Evolutionary conservation across 1,140 invertebrate species (phyloP).

Genomic region (honey bee (Apis mellifera)): DNA sequence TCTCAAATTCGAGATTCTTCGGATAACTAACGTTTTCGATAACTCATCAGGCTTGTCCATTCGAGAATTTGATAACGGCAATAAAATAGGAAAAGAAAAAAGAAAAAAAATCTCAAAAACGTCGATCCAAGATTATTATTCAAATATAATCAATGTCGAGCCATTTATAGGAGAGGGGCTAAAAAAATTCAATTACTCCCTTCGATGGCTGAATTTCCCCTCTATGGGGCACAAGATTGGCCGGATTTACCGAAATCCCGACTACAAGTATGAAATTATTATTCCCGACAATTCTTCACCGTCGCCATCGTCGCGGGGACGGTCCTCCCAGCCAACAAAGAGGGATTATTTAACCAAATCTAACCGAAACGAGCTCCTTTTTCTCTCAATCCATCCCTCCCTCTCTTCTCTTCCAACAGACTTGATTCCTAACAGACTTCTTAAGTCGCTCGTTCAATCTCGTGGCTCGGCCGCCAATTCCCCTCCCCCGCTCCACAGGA

Average conservation of each 20-base stretch:
- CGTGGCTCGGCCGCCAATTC: constrained; percentile 33
- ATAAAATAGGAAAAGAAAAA: neutral
- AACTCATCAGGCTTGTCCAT: too few relatives aligned
- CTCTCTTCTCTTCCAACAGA: constrained; percentile 13
- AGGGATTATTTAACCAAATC: constrained; percentile 66
- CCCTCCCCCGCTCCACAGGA: constrained; percentile 15
- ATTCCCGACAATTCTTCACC: constrained; percentile 43
- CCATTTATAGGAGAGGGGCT: neutral
- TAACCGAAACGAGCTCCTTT: constrained; percentile 57
- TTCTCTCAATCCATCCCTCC: constrained; percentile 18
- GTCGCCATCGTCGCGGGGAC: neutral
- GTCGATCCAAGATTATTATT: neutral
- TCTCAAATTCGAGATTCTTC: too few relatives aligned
- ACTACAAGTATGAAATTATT: constrained; percentile 60
- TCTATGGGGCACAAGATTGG: neutral
- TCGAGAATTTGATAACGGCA: too few relatives aligned
- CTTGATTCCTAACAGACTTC: constrained; percentile 59
- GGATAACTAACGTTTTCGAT: too few relatives aligned
- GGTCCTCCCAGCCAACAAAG: neutral
- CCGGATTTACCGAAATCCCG: constrained; percentile 12
- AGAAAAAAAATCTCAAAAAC: neutral
- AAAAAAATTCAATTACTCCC: constrained; percentile 28
- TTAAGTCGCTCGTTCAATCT: constrained; percentile 68
- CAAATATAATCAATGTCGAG: constrained; percentile 14
- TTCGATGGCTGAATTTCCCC: neutral